These are phyloP conservation scores for silkworm (Bombyx mori) DNA, from an alignment of 1,140 invertebrate species.

Conservation along the genomic window ASM3026992v2 NC_085122.1:13283501-13284000, in stretches of 20 bases:
- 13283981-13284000: too few relatives aligned
- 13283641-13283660: constrained; percentile 69
- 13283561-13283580: constrained; percentile 71
- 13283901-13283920: too few relatives aligned
- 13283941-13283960: too few relatives aligned
- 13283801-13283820: too few relatives aligned
- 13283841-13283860: too few relatives aligned
- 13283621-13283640: constrained; percentile 62
- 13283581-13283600: constrained; percentile 53
- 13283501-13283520: constrained; percentile 5
- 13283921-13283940: too few relatives aligned
- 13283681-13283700: constrained; percentile 43
- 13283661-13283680: constrained; percentile 54
- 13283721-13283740: constrained; percentile 32
- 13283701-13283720: constrained; percentile 57
- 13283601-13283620: constrained; percentile 59
- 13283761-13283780: constrained; percentile 16
- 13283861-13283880: too few relatives aligned
- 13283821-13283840: too few relatives aligned
- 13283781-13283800: too few relatives aligned
- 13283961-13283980: too few relatives aligned
- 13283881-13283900: too few relatives aligned
- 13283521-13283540: constrained; percentile 35
- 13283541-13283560: constrained; percentile 65
- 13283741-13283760: constrained; percentile 14